Percentiles rank a stretch among this genome's conserved stretches.
phyloP scores from a whole-genome alignment of 2,888 invertebrate species.

The Agrochola litura region DNA sequence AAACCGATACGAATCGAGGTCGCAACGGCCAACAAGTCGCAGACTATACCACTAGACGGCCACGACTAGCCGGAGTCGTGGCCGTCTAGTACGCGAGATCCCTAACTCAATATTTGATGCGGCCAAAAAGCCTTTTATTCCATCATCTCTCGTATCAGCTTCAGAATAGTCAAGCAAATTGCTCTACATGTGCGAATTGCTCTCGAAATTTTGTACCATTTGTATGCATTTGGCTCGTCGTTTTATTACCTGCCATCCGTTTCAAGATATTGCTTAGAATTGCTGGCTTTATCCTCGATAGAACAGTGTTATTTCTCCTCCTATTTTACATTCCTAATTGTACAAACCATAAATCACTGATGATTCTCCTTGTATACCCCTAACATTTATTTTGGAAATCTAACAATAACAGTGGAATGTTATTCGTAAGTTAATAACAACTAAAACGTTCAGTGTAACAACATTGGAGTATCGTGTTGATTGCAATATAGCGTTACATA shows the following conservation, averaged over 20 bases:
- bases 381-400: slow-evolving; percentile 27
- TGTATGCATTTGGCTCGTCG: slow-evolving; percentile 7
- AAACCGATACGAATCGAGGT: no score
- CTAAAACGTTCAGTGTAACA: slow-evolving; percentile 9
- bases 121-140: not conserved
- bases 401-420: slow-evolving; percentile 30
- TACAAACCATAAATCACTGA: slow-evolving; percentile 20
- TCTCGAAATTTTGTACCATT: slow-evolving; percentile 5
- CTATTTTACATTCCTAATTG: not conserved
- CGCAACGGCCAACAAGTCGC: no score
- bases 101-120: not conserved
- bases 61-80: no score
- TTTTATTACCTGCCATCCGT: slow-evolving; percentile 19
- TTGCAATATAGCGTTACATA: slow-evolving; percentile 45
- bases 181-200: slow-evolving; percentile 14
- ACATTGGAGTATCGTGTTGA: slow-evolving; percentile 35
- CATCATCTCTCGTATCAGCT: not conserved
- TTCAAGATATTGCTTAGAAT: slow-evolving; percentile 28
- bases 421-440: slow-evolving; percentile 28
- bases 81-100: no score
- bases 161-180: slow-evolving; percentile 17
- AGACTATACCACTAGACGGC: no score
- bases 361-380: not conserved
- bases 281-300: not conserved
- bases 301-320: slow-evolving; percentile 3